Conservation (phyloP, 2,113 vertebrate genomes). For the Lethenteron reissneri region DNA sequence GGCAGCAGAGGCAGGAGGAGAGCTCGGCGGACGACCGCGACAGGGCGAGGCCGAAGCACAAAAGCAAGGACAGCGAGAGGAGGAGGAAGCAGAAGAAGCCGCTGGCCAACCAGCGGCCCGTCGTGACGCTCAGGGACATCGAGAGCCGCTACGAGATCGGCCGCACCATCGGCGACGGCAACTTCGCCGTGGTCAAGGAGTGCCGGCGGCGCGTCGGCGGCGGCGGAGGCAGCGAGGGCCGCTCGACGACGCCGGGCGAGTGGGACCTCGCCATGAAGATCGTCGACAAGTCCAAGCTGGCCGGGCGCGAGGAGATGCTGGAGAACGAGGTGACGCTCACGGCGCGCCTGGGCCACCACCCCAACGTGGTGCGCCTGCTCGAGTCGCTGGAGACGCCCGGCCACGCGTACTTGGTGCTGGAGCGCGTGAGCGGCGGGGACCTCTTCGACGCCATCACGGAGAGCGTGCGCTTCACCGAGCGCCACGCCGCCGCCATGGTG, state of each 20-base stretch:
- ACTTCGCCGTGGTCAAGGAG: slow-evolving; percentile 70
- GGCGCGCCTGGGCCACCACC: slow-evolving; percentile 48
- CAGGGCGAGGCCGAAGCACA: background rate
- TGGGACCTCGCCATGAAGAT: slow-evolving; percentile 63
- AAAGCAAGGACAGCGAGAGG: background rate
- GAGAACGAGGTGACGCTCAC: slow-evolving; percentile 74
- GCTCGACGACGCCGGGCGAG: slow-evolving; percentile 13
- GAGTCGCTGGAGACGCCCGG: slow-evolving; percentile 50
- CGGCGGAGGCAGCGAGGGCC: background rate
- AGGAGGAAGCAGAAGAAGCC: background rate
- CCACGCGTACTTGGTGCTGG: slow-evolving; percentile 68
- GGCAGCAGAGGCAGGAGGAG: background rate
- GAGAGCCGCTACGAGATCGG: slow-evolving; percentile 51
- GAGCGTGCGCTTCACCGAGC: slow-evolving; percentile 52
- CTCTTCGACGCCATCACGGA: slow-evolving; percentile 80
- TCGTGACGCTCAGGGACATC: slow-evolving; percentile 4
- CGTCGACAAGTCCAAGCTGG: slow-evolving; percentile 57
- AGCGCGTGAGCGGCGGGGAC: slow-evolving; percentile 67
- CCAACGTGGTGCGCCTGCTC: slow-evolving; percentile 58
- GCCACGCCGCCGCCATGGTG: slow-evolving; percentile 50
- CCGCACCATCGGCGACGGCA: slow-evolving; percentile 62
- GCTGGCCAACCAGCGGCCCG: background rate
- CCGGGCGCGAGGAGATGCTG: slow-evolving; percentile 75
- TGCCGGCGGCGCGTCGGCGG: slow-evolving; percentile 27
- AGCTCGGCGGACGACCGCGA: background rate